These are phyloP conservation scores for Cranoglanis bouderius DNA, from an alignment of 2,113 vertebrate species.

Conservation along the genomic window DNA sequence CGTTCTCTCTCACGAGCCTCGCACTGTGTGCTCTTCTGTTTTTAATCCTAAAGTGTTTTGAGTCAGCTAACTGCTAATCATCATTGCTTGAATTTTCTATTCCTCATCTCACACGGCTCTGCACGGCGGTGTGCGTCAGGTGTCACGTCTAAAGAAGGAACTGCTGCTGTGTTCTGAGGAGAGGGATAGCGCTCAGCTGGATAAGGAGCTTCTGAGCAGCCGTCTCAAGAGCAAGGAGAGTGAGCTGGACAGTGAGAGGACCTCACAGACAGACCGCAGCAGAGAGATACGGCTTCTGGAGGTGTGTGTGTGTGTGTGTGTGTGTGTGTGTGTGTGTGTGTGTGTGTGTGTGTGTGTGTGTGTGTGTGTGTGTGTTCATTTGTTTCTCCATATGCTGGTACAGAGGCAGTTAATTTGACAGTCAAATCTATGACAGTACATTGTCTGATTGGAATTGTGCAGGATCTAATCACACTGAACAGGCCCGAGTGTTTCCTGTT, in stretches of 20 bases:
- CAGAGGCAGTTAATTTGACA: not conserved
- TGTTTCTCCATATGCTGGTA: not conserved
- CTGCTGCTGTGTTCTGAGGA: conserved; percentile 82
- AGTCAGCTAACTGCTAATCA: not conserved
- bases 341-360: not conserved
- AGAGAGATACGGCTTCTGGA: conserved; percentile 83
- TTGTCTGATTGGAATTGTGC: not conserved
- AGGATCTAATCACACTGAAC: not conserved
- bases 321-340: not conserved
- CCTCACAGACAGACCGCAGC: conserved; percentile 79
- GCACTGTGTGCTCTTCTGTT: not conserved
- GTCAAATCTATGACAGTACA: not conserved
- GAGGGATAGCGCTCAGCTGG: conserved; percentile 78
- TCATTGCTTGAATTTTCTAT: not conserved
- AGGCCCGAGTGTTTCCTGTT: not conserved
- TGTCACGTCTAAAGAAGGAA: conserved; percentile 82
- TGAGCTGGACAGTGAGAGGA: conserved; percentile 80
- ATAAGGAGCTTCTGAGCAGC: conserved; percentile 84
- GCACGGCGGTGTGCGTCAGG: conserved; percentile 62
- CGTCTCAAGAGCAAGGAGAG: conserved; percentile 83
- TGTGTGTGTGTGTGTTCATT: not conserved
- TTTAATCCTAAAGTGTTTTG: not conserved
- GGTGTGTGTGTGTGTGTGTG: conserved; percentile 68
- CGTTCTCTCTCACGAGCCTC: not conserved
- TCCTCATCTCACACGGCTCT: not conserved